Conservation (phyloP, 2,113 vertebrate genomes). For the Corydoras sp. region DNA sequence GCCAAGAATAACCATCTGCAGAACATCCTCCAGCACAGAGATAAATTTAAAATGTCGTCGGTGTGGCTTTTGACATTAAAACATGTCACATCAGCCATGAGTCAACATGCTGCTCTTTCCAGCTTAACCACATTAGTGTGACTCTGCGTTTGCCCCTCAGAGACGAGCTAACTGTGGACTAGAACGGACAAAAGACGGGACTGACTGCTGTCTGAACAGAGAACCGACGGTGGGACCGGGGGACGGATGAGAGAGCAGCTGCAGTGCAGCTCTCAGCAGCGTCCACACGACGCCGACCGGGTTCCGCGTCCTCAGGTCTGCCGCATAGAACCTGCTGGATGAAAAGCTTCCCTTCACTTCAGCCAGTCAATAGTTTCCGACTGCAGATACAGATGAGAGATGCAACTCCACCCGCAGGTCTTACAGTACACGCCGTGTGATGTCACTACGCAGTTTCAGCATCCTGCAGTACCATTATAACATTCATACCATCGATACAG, state of each 20-base stretch:
- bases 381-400: not conserved
- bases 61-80: slow-evolving; percentile 35
- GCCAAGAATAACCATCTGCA: slow-evolving; percentile 10
- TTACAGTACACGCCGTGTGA: too few species aligned
- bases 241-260: not conserved
- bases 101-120: slow-evolving; percentile 36
- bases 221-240: not conserved
- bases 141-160: slow-evolving; percentile 26
- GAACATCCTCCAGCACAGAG: slow-evolving; percentile 11
- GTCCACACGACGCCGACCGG: slow-evolving; percentile 5
- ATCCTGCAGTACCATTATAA: too few species aligned
- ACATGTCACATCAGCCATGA: slow-evolving; percentile 34
- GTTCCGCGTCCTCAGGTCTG: slow-evolving; percentile 3
- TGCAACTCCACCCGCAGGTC: too few species aligned
- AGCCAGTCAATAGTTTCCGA: not conserved
- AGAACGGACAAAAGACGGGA: slow-evolving; percentile 49
- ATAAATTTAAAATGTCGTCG: slow-evolving; percentile 25
- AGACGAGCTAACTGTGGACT: slow-evolving; percentile 19
- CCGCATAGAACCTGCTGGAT: not conserved
- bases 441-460: too few species aligned
- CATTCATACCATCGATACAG: too few species aligned
- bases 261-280: slow-evolving; percentile 22
- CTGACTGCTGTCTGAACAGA: slow-evolving; percentile 38
- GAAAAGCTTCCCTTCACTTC: too few species aligned
- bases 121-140: slow-evolving; percentile 12